Percentiles rank a stretch among this genome's conserved stretches.
phyloP scores from a whole-genome alignment of 2,888 invertebrate species.

The Andrena trimmerana region DNA sequence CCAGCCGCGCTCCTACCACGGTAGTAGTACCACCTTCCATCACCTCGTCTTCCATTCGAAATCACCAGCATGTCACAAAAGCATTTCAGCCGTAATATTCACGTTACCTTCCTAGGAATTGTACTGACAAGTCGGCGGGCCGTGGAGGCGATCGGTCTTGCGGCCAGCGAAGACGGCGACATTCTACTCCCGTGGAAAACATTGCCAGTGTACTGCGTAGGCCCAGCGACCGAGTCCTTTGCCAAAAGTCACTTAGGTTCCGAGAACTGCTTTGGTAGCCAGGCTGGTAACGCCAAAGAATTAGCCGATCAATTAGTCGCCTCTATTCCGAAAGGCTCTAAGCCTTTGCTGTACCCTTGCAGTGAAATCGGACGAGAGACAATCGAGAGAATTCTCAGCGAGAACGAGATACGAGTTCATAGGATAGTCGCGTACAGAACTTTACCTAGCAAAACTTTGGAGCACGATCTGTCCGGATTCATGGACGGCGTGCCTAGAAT shows the following conservation, averaged over 20 bases:
- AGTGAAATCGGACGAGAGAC: slow-evolving; percentile 82
- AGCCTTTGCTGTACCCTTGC: slow-evolving; percentile 80
- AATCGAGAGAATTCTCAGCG: slow-evolving; percentile 71
- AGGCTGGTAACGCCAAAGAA: slow-evolving; percentile 81
- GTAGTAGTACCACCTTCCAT: slow-evolving; percentile 64
- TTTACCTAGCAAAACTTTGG: slow-evolving; percentile 74
- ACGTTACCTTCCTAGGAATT: slow-evolving; percentile 71
- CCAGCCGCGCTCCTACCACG: slow-evolving; percentile 73
- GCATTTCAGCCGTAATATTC: background rate
- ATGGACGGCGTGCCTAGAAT: slow-evolving; percentile 66
- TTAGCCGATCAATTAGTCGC: slow-evolving; percentile 76
- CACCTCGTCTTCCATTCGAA: background rate
- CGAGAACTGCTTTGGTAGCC: slow-evolving; percentile 74
- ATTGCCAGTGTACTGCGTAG: slow-evolving; percentile 79
- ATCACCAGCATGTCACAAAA: background rate
- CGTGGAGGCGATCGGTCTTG: slow-evolving; percentile 76
- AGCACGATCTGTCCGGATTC: slow-evolving; percentile 70
- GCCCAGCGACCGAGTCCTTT: slow-evolving; percentile 78
- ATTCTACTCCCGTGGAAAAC: slow-evolving; percentile 74
- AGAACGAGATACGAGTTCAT: slow-evolving; percentile 67
- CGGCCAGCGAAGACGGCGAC: slow-evolving; percentile 57
- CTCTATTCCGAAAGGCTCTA: slow-evolving; percentile 44
- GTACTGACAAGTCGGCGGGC: slow-evolving; percentile 82
- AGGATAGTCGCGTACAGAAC: slow-evolving; percentile 80
- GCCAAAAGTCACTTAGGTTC: slow-evolving; percentile 74